Evolutionary conservation across 30 jellyfish, hydroid and myxozoan genomes (phyloP).

Genomic region (Aurelia coerulea): DNA sequence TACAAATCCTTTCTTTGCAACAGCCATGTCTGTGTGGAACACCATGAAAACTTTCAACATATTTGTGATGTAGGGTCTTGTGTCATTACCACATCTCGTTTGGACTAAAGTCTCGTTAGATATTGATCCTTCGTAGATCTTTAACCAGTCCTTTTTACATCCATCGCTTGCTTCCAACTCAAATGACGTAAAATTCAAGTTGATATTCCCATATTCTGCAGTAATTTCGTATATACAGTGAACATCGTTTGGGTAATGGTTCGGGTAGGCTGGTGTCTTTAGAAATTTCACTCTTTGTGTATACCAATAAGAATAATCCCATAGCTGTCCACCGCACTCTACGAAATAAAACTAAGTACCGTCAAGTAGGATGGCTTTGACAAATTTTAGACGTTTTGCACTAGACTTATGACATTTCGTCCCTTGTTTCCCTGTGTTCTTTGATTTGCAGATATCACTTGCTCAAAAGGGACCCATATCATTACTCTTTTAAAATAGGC

Average conservation of each 20-base stretch:
- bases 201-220: slow-evolving; percentile 4
- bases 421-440: too few species aligned
- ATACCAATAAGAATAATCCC: neutral
- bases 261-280: neutral
- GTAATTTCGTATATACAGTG: neutral
- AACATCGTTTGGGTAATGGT: neutral
- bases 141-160: slow-evolving; percentile 2
- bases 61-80: neutral
- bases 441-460: too few species aligned
- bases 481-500: too few species aligned
- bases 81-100: slow-evolving; percentile 10
- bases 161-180: slow-evolving; percentile 1
- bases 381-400: too few species aligned
- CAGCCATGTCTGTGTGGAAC: neutral
- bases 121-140: slow-evolving; percentile 7
- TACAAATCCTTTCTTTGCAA: neutral
- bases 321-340: too few species aligned
- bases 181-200: neutral
- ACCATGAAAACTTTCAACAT: neutral
- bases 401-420: too few species aligned
- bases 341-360: too few species aligned
- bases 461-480: too few species aligned
- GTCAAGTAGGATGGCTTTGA: too few species aligned
- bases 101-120: neutral
- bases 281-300: neutral